These are phyloP conservation scores for Seriola quinqueradiata DNA, from an alignment of 2,113 vertebrate species.

Conservation along the genomic window DNA sequence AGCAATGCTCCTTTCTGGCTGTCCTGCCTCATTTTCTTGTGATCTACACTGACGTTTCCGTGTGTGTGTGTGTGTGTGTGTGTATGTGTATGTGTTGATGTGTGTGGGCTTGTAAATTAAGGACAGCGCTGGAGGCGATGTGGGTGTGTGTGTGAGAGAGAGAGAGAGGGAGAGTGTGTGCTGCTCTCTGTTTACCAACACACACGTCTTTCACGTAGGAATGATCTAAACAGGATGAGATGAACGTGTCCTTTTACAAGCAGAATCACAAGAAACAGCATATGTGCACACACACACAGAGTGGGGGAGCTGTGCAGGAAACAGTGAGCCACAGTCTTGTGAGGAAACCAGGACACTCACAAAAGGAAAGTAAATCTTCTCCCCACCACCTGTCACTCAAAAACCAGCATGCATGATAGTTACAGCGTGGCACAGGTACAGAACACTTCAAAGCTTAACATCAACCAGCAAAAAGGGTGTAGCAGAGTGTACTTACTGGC, in stretches of 20 bases:
- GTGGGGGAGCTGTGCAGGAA: slow-evolving; percentile 25
- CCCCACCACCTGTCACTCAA: slow-evolving; percentile 21
- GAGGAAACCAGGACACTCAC: slow-evolving; percentile 57
- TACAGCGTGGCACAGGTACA: neutral
- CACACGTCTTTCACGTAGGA: slow-evolving; percentile 53
- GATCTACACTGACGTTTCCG: slow-evolving; percentile 63
- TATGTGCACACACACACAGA: slow-evolving; percentile 31
- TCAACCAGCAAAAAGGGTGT: neutral
- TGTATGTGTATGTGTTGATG: slow-evolving; percentile 34
- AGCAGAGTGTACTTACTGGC: slow-evolving; percentile 91
- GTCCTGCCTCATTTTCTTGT: slow-evolving; percentile 66
- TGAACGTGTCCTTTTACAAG: slow-evolving; percentile 63
- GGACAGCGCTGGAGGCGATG: slow-evolving; percentile 71
- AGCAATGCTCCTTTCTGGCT: slow-evolving; percentile 65
- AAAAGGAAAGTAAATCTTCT: slow-evolving; percentile 37
- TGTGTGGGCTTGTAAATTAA: slow-evolving; percentile 75
- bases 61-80: slow-evolving; percentile 47
- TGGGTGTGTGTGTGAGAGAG: slow-evolving; percentile 21
- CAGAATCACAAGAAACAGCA: slow-evolving; percentile 30
- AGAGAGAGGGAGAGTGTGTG: slow-evolving; percentile 19
- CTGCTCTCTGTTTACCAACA: slow-evolving; percentile 60
- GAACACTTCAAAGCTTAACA: neutral
- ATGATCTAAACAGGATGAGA: slow-evolving; percentile 63
- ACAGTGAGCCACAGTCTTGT: neutral
- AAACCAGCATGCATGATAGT: slow-evolving; percentile 11